A percentile compares a stretch with the other conserved stretches of the same genome.
phyloP scores from a whole-genome alignment of 1,140 invertebrate genomes.

The Metaphire vulgaris region DNA sequence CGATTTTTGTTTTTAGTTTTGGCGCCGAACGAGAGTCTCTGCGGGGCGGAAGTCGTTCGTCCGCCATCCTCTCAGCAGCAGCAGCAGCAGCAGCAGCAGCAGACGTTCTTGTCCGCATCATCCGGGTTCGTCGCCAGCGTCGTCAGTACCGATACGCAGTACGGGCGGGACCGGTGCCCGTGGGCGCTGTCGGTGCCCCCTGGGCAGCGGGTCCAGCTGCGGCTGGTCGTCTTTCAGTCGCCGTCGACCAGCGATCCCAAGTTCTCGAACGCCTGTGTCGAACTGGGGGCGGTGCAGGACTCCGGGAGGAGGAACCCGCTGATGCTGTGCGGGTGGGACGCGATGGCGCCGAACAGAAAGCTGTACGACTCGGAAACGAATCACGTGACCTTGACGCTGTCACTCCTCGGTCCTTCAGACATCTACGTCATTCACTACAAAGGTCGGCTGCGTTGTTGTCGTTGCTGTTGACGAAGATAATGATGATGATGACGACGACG shows the following conservation, averaged over 20 bases:
- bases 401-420: neutral
- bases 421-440: neutral
- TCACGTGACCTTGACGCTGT: neutral
- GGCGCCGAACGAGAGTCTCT: neutral
- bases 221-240: neutral
- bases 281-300: neutral
- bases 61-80: too few relatives aligned
- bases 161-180: slow-evolving; percentile 5
- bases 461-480: too few relatives aligned
- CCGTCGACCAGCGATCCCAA: neutral
- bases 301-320: neutral
- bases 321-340: neutral
- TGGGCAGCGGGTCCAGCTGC: slow-evolving; percentile 14
- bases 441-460: too few relatives aligned
- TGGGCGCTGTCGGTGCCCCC: slow-evolving; percentile 9
- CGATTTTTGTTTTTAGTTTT: too few relatives aligned
- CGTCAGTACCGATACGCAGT: neutral
- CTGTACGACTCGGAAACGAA: neutral
- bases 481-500: too few relatives aligned
- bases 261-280: neutral
- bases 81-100: too few relatives aligned
- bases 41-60: neutral
- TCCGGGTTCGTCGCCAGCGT: neutral
- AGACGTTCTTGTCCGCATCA: neutral
- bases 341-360: neutral